These are phyloP conservation scores for Aphis gossypii DNA, from an alignment of 1,140 invertebrate genomes.

Conservation along the genomic window DNA sequence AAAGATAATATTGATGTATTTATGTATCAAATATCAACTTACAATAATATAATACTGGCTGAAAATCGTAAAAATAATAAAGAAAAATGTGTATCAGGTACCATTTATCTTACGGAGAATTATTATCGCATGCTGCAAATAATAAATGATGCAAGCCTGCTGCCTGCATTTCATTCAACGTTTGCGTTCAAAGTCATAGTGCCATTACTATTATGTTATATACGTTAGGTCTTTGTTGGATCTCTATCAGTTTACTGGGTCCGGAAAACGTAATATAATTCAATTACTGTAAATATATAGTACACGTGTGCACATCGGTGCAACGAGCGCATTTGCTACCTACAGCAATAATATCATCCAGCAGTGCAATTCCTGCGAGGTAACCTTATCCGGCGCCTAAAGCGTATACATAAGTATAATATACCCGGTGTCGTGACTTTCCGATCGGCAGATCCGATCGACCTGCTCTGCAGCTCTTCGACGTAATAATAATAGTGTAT, in stretches of 20 bases:
- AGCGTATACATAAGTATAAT: background rate
- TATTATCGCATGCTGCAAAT: background rate
- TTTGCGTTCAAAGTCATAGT: background rate
- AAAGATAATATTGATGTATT: too few species aligned
- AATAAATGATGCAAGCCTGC: background rate
- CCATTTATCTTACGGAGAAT: too few species aligned
- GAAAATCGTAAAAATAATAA: too few species aligned
- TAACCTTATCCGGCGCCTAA: slow-evolving; percentile 45
- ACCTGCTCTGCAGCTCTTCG: background rate
- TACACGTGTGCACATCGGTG: too few species aligned
- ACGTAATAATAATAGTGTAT: background rate
- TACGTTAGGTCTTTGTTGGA: background rate
- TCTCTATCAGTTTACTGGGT: background rate
- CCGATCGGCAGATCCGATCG: background rate
- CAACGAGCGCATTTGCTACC: background rate
- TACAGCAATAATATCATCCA: background rate
- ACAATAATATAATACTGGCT: too few species aligned
- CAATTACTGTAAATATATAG: background rate
- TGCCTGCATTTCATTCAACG: background rate
- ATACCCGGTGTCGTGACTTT: background rate
- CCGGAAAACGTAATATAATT: background rate
- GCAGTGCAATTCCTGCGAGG: background rate
- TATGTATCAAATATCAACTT: too few species aligned
- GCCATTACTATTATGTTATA: background rate
- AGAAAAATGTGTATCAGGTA: too few species aligned